Conservation (phyloP, 2,888 invertebrate genomes). For the Thelaira solivaga region DNA sequence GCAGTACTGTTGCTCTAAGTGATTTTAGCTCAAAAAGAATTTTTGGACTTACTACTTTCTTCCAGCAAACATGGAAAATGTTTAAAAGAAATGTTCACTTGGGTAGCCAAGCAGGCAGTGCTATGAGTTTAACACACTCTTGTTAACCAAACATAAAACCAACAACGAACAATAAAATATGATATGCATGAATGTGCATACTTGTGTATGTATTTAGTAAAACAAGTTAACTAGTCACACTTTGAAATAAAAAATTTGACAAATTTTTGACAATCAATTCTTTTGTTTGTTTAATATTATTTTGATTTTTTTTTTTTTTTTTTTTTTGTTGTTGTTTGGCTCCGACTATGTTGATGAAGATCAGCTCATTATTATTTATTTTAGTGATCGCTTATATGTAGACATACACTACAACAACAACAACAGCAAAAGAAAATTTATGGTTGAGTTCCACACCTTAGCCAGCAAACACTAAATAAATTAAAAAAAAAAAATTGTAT, state of each 20-base stretch:
- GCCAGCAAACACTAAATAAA: no score
- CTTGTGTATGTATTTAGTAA: constrained; percentile 1
- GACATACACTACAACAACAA: not conserved
- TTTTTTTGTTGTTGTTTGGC: constrained; percentile 23
- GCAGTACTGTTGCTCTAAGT: no score
- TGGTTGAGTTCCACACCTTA: constrained; percentile 40
- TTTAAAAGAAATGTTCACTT: no score
- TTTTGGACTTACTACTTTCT: no score
- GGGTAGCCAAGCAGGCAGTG: no score
- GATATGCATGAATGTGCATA: no score
- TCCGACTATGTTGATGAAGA: constrained; percentile 19
- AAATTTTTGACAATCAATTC: constrained; percentile 46
- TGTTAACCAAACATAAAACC: not conserved
- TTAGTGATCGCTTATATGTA: constrained; percentile 17
- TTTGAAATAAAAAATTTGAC: constrained; percentile 47
- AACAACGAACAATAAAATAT: not conserved
- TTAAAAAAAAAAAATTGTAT: constrained; percentile 37
- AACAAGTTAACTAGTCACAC: constrained; percentile 23
- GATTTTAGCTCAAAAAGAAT: no score
- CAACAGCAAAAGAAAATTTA: constrained; percentile 34
- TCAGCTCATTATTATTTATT: constrained; percentile 14
- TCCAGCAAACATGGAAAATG: no score
- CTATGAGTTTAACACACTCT: no score
- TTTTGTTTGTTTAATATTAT: no score
- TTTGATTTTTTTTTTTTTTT: no score